These are phyloP conservation scores for Erethizon dorsatum DNA, from an alignment of 2,797 vertebrate species.

Conservation along the genomic window DNA sequence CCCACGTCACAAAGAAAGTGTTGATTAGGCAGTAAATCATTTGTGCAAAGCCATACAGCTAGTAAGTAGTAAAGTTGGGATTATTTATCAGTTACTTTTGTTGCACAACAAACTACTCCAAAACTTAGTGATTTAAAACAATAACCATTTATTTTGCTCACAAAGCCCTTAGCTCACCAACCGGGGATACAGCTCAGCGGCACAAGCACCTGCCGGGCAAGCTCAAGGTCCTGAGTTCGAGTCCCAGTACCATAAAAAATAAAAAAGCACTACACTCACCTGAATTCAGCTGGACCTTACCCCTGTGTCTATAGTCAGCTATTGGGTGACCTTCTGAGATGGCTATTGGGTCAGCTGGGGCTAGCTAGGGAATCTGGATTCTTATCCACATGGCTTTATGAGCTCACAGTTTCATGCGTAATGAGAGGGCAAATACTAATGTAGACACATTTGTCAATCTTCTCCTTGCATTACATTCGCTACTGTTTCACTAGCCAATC, in stretches of 20 bases:
- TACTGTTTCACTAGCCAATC: neutral
- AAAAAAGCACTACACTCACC: neutral
- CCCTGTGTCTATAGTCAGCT: neutral
- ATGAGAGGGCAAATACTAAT: neutral
- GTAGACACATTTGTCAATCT: neutral
- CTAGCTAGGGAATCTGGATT: neutral
- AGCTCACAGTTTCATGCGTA: neutral
- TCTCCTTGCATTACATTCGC: neutral
- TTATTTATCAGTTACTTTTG: conserved; percentile 2
- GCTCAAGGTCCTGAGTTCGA: no score
- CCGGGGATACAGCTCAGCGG: no score
- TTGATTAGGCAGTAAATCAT: neutral
- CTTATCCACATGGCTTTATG: neutral
- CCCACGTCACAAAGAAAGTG: neutral
- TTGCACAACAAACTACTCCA: neutral
- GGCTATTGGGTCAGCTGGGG: no score
- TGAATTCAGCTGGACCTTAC: neutral
- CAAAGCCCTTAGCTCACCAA: neutral
- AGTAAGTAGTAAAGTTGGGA: neutral
- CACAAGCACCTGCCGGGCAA: no score
- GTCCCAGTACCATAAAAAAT: no score
- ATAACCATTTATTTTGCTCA: neutral
- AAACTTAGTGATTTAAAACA: conserved; percentile 28
- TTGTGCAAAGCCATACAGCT: neutral
- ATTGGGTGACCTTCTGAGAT: neutral